Evolutionary conservation across 92 coral and sea anemone species (phyloP).

Genomic region (Virgularia gustaviana): DNA sequence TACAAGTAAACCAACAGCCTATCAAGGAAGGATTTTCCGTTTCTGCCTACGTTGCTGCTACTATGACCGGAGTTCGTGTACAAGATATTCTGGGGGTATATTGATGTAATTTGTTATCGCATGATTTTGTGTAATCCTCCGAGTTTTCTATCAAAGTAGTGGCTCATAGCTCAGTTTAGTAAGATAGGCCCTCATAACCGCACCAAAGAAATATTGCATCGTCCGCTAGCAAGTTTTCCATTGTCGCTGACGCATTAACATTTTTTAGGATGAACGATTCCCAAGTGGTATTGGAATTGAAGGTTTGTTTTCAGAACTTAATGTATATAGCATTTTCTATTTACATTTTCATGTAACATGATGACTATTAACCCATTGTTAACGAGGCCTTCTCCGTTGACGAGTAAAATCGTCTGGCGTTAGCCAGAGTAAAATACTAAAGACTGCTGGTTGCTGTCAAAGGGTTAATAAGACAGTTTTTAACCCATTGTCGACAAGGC

Average conservation of each 20-base stretch:
- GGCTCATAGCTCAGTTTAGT: no score
- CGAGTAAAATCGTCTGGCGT: no score
- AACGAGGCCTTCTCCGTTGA: no score
- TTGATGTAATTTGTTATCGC: no score
- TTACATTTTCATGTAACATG: not conserved
- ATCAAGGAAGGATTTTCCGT: constrained; percentile 82
- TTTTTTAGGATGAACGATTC: constrained; percentile 83
- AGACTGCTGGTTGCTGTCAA: no score
- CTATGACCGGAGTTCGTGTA: constrained; percentile 67
- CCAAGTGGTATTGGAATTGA: constrained; percentile 93
- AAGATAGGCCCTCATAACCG: no score
- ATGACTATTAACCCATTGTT: not conserved
- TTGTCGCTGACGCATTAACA: not conserved
- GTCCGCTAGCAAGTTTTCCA: not conserved
- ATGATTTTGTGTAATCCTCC: no score
- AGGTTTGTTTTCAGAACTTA: constrained; percentile 52
- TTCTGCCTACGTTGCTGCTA: constrained; percentile 88
- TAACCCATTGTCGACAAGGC: no score
- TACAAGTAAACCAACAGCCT: constrained; percentile 73
- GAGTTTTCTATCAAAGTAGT: no score
- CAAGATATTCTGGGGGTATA: constrained; percentile 92
- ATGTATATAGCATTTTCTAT: no score
- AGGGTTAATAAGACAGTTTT: no score
- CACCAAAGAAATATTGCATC: not conserved
- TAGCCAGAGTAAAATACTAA: no score